Evolutionary conservation across 2,888 invertebrate genomes (phyloP).

Genomic region (Athalia circularis): DNA sequence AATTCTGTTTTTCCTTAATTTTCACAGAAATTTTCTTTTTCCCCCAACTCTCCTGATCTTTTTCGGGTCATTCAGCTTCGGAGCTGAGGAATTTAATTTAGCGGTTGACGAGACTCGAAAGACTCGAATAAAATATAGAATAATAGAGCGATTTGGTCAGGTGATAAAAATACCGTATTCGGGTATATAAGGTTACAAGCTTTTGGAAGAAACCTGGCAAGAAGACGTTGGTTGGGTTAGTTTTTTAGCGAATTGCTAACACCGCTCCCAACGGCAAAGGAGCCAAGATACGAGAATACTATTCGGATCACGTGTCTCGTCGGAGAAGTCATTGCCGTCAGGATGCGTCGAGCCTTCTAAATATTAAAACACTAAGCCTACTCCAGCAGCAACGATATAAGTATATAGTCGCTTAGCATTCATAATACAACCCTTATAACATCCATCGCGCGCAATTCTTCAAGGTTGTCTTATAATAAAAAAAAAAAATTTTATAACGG

Average conservation of each 20-base stretch:
- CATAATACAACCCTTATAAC: too few species aligned
- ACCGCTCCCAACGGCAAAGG: constrained; percentile 1
- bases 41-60: too few species aligned
- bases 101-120: neutral
- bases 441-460: too few species aligned
- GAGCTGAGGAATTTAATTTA: too few species aligned
- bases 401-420: neutral
- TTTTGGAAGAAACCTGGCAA: too few species aligned
- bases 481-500: too few species aligned
- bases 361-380: constrained; percentile 15
- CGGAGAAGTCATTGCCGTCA: constrained; percentile 22
- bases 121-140: neutral
- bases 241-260: neutral
- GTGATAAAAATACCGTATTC: neutral
- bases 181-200: too few species aligned
- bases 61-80: too few species aligned
- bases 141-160: neutral
- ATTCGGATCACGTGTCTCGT: constrained; percentile 35
- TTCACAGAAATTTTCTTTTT: too few species aligned
- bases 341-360: constrained; percentile 32
- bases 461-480: too few species aligned
- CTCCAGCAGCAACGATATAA: neutral
- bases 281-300: constrained; percentile 3
- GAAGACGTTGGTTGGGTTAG: too few species aligned
- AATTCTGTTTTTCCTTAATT: too few species aligned